These are phyloP conservation scores for Allobates femoralis DNA, from an alignment of 2,797 vertebrate genomes.

Conservation along the genomic window DNA sequence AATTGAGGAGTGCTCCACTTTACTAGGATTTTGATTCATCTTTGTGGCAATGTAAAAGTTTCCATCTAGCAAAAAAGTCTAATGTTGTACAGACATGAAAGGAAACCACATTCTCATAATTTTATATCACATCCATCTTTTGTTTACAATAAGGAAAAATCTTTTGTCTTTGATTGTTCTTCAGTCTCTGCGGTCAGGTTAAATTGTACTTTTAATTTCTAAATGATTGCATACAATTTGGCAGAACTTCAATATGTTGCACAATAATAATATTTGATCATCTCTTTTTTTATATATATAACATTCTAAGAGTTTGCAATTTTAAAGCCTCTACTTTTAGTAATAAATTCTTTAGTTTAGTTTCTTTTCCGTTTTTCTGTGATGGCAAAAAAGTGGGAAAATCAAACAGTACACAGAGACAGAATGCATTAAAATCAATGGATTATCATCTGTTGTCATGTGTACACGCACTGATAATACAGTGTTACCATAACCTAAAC, in stretches of 20 bases:
- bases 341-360: no score
- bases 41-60: slow-evolving; percentile 19
- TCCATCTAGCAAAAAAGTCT: slow-evolving; percentile 2
- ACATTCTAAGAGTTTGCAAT: background rate
- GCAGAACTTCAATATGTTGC: background rate
- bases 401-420: background rate
- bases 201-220: slow-evolving; percentile 23
- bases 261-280: slow-evolving; percentile 15
- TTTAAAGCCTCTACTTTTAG: background rate
- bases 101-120: slow-evolving; percentile 17
- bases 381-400: background rate
- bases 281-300: background rate
- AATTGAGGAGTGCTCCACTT: background rate
- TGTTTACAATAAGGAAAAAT: slow-evolving; percentile 42
- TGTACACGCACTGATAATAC: no score
- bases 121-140: slow-evolving; percentile 24
- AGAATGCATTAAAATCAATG: background rate
- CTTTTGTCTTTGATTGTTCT: slow-evolving; percentile 40
- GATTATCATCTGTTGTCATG: background rate
- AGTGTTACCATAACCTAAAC: no score
- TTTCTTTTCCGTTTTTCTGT: background rate
- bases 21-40: slow-evolving; percentile 28
- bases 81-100: slow-evolving; percentile 42
- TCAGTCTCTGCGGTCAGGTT: background rate
- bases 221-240: slow-evolving; percentile 17